Evolutionary conservation across 64 coral and sea anemone genomes (phyloP).

Genomic region (Catalaphyllia jardinei): DNA sequence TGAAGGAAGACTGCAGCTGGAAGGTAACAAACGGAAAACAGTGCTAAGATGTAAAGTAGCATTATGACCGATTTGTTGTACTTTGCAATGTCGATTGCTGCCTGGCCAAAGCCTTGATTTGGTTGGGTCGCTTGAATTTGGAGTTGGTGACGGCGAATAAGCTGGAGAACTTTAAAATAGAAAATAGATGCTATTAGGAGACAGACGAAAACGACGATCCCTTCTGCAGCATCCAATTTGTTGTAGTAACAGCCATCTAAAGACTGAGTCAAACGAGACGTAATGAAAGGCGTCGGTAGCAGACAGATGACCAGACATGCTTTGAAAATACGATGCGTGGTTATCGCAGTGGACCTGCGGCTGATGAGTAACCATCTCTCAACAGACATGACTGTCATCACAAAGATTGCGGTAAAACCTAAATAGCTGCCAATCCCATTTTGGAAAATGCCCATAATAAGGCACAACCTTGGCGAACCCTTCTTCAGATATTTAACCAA

Average conservation of each 20-base stretch:
- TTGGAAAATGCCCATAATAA: background rate
- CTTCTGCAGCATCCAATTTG: background rate
- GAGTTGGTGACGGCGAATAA: background rate
- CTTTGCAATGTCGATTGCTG: background rate
- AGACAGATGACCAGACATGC: background rate
- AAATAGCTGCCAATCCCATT: background rate
- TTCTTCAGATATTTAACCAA: background rate
- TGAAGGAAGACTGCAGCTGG: background rate
- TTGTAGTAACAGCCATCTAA: background rate
- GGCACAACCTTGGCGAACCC: background rate
- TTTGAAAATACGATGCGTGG: background rate
- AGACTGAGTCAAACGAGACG: background rate
- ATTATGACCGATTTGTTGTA: background rate
- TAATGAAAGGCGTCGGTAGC: background rate
- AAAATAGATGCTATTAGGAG: background rate
- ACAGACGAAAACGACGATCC: background rate
- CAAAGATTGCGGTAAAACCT: background rate
- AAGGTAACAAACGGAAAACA: background rate
- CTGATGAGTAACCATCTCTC: background rate
- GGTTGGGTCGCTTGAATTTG: background rate
- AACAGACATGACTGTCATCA: background rate
- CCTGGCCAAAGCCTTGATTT: background rate
- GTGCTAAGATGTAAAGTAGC: background rate
- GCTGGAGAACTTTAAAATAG: background rate
- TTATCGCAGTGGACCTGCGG: background rate